These are phyloP conservation scores for Antennarius striatus DNA, from an alignment of 2,113 vertebrate species.

Conservation along the genomic window DNA sequence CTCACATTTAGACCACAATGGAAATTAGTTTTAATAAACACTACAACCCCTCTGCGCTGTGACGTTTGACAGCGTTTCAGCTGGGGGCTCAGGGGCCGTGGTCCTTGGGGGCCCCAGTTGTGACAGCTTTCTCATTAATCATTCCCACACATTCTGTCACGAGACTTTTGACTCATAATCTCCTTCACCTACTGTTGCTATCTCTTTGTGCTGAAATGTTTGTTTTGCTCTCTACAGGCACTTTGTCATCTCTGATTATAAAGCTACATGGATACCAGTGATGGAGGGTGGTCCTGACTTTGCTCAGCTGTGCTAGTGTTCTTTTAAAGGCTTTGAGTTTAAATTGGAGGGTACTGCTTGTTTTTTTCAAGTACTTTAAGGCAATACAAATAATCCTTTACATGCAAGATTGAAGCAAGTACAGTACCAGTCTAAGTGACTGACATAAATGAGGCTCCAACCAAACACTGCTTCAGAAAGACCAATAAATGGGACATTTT, in stretches of 20 bases:
- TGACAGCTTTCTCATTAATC: slow-evolving; percentile 75
- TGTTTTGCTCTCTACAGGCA: slow-evolving; percentile 54
- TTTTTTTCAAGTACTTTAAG: slow-evolving; percentile 59
- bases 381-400: slow-evolving; percentile 16
- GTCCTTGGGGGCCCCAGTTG: slow-evolving; percentile 53
- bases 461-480: too few species aligned
- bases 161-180: slow-evolving; percentile 66
- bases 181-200: slow-evolving; percentile 28
- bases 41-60: slow-evolving; percentile 61
- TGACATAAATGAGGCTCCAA: slow-evolving; percentile 5
- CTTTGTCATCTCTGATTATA: slow-evolving; percentile 52
- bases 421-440: background rate
- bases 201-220: slow-evolving; percentile 70
- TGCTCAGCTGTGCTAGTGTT: slow-evolving; percentile 65
- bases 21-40: slow-evolving; percentile 55
- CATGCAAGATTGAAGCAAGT: slow-evolving; percentile 4
- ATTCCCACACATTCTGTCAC: slow-evolving; percentile 60
- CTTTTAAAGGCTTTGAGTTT: slow-evolving; percentile 37
- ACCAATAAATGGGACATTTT: too few species aligned
- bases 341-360: slow-evolving; percentile 49
- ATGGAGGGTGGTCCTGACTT: slow-evolving; percentile 46
- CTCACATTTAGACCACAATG: slow-evolving; percentile 39
- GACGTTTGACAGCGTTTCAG: slow-evolving; percentile 54
- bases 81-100: slow-evolving; percentile 45
- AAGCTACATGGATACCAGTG: slow-evolving; percentile 27